Percentiles rank a stretch among this genome's conserved stretches.
Evolutionary conservation across 2,113 vertebrate species (phyloP).

Genomic region (Melozone crissalis): DNA sequence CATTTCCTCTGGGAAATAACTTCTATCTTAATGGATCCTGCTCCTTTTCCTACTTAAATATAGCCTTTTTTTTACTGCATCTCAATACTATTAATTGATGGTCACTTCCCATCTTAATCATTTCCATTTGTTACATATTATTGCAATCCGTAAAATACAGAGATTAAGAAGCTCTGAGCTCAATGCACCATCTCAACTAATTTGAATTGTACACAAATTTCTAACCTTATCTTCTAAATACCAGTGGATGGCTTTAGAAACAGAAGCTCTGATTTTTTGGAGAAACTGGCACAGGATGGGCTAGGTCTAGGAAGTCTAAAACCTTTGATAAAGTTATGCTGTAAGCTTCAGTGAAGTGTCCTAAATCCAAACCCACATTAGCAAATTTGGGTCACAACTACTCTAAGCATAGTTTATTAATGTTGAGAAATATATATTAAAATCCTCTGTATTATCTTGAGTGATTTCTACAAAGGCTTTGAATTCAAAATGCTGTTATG

Average conservation of each 20-base stretch:
- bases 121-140: not conserved
- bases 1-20: not conserved
- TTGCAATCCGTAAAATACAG: not conserved
- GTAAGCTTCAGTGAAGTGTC: not conserved
- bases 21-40: not conserved
- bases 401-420: not conserved
- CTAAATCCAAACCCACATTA: slow-evolving; percentile 8
- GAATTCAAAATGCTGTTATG: slow-evolving; percentile 6
- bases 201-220: not conserved
- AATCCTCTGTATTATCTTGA: not conserved
- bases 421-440: not conserved
- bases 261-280: not conserved
- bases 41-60: not conserved
- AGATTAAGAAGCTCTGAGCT: not conserved
- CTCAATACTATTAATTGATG: not conserved
- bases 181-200: not conserved
- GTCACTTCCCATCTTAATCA: not conserved
- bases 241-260: not conserved
- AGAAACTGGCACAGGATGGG: not conserved
- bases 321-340: not conserved
- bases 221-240: not conserved
- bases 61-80: not conserved
- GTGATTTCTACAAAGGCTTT: not conserved
- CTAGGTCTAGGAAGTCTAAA: not conserved
- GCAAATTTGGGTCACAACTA: slow-evolving; percentile 25